A percentile compares a stretch with the other conserved stretches of the same genome.
These are phyloP conservation scores for Dinomys branickii DNA, from an alignment of 2,113 vertebrate genomes.

Conservation along the genomic window DNA sequence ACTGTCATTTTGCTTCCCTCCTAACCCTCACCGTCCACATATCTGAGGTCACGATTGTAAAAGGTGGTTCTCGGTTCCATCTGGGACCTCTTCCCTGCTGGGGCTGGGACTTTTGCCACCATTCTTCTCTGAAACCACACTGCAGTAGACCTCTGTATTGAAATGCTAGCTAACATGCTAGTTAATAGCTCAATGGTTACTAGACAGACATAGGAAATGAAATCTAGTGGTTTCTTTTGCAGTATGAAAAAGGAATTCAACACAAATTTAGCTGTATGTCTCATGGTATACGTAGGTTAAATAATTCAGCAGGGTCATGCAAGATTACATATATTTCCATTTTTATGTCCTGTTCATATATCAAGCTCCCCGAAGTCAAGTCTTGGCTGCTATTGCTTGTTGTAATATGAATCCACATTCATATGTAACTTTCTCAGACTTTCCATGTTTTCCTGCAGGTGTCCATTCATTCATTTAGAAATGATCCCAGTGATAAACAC, in stretches of 20 bases:
- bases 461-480: not conserved
- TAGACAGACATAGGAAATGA: not conserved
- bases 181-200: not conserved
- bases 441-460: not conserved
- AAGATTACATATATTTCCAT: not conserved
- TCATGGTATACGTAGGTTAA: too few species aligned
- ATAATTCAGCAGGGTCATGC: not conserved
- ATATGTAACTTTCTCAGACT: not conserved
- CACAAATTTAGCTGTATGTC: not conserved
- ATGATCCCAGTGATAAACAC: not conserved
- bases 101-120: not conserved
- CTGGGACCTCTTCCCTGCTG: not conserved
- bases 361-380: not conserved
- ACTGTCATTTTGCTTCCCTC: not conserved
- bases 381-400: not conserved
- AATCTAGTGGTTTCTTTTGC: not conserved
- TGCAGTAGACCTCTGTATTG: not conserved
- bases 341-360: not conserved
- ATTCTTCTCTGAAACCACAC: not conserved
- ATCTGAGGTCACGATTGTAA: not conserved
- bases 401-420: not conserved
- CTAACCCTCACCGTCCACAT: too few species aligned
- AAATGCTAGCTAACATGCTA: not conserved
- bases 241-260: not conserved
- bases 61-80: not conserved